Base-by-base conservation (phyloP, 2,888 invertebrate species). In the Rhagophthalmus giganteus region DNA sequence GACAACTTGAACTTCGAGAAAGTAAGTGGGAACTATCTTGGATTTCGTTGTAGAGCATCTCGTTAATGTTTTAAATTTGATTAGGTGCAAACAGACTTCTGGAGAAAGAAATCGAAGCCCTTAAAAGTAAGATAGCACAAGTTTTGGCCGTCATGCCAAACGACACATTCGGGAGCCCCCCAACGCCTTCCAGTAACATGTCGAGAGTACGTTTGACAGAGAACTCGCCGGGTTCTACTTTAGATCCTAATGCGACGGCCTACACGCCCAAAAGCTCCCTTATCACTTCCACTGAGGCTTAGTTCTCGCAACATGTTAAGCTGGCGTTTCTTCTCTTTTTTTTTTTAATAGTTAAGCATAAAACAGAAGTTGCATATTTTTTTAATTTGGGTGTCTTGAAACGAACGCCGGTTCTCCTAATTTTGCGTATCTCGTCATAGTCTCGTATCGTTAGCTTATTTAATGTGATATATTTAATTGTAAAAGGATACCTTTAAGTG, bases 161-260 rank as follows among this genome's bases (percentile, higher is more conserved):
- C 59, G 88, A 88, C 68, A 77, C 81, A 41, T 81, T 85, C 67
- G 80, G 80, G 61, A 66, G 78, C 53, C 63, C 66, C 14, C 76
- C 79, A 44, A 73, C 79, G 31, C 78, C 81, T 57, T 77, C 78
- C 46, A 78, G 79, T 55, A 75, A 79, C 38, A 81, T 82, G 66
- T 82, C 82, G 52, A 81, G 84, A 71, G 77, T 85, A 56, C 81
- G 84, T 45, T 74, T 84, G 67, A 77, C 76, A 39, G 78, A 80
- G 58, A 61, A 73, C 69, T 65, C 79, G 65, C 65, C 79, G 65
- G 63, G 78, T 69, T 77, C 71, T 50, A 61, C 75, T 57, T 82
- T 94, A 54, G 94, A 94, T 78, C 94, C 94, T 47, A 92, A 94
- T 78, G 94, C 94, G 58, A 86, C 87, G 58, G 90, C 89, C 62